A percentile compares a stretch with the other conserved stretches of the same genome.
phyloP scores from a whole-genome alignment of 2,888 invertebrate species.

The Rotaria sp. region DNA sequence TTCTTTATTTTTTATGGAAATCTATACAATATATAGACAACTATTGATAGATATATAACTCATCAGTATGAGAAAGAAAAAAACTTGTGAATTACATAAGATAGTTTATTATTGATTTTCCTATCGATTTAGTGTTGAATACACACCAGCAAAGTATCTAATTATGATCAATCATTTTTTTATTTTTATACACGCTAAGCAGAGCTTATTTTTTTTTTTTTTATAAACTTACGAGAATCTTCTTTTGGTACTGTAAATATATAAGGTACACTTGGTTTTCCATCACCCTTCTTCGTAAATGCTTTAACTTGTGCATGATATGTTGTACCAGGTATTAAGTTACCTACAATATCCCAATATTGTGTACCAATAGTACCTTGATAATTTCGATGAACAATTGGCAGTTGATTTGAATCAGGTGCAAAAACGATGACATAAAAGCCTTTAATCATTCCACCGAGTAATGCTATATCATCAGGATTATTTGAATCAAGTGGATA shows the following conservation, averaged over 20 bases:
- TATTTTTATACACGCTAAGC: neutral
- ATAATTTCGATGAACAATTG: slow-evolving; percentile 17
- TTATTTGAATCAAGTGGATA: slow-evolving; percentile 19
- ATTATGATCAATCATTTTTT: neutral
- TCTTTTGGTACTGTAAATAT: slow-evolving; percentile 23
- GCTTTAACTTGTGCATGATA: slow-evolving; percentile 26
- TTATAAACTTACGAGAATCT: slow-evolving; percentile 8
- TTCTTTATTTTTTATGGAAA: neutral
- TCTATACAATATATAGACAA: neutral
- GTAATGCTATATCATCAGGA: slow-evolving; percentile 11
- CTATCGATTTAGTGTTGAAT: neutral
- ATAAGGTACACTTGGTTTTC: neutral
- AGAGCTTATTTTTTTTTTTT: no score
- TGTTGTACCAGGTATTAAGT: slow-evolving; percentile 16
- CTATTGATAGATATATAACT: neutral
- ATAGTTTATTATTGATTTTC: neutral
- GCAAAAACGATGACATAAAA: slow-evolving; percentile 24
- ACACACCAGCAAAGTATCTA: neutral
- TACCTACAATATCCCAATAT: slow-evolving; percentile 21
- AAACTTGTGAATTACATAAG: neutral
- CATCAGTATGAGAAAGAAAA: neutral
- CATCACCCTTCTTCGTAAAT: slow-evolving; percentile 14
- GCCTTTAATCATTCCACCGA: neutral
- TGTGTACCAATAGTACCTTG: neutral
- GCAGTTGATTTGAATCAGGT: neutral